Evolutionary conservation across 2,113 vertebrate species (phyloP).

Genomic region (Phodopus roborovskii): DNA sequence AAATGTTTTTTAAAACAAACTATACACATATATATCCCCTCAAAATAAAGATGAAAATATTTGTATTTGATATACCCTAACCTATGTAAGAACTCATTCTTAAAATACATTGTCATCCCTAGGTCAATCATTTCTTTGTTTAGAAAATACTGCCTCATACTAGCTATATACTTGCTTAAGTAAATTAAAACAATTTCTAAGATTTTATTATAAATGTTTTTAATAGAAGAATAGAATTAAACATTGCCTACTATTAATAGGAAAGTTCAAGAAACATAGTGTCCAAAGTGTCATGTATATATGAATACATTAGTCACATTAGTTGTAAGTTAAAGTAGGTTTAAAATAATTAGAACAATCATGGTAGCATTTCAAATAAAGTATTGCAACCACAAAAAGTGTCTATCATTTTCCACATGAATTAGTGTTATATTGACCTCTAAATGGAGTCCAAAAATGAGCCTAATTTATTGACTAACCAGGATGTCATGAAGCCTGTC

Average conservation of each 20-base stretch:
- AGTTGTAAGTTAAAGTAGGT: background rate
- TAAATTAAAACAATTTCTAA: background rate
- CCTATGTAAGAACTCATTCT: background rate
- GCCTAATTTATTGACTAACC: background rate
- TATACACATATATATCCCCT: background rate
- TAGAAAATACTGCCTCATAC: background rate
- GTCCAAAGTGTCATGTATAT: background rate
- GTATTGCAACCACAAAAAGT: background rate
- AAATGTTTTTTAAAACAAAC: background rate
- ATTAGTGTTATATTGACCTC: background rate
- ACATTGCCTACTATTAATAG: background rate
- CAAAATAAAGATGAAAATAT: background rate
- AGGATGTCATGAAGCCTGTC: background rate
- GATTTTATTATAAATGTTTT: background rate
- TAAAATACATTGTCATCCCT: background rate
- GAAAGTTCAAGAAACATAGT: background rate
- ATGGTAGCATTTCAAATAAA: background rate
- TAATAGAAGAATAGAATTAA: background rate
- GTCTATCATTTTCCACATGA: background rate
- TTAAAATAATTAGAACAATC: background rate
- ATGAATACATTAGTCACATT: background rate
- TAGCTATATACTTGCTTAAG: background rate
- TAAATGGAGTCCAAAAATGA: background rate
- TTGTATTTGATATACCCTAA: background rate
- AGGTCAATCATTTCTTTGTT: background rate